Percentiles rank a stretch among this genome's conserved stretches.
phyloP scores from a whole-genome alignment of 2,888 invertebrate species.

The Listrodromus nycthemerus region DNA sequence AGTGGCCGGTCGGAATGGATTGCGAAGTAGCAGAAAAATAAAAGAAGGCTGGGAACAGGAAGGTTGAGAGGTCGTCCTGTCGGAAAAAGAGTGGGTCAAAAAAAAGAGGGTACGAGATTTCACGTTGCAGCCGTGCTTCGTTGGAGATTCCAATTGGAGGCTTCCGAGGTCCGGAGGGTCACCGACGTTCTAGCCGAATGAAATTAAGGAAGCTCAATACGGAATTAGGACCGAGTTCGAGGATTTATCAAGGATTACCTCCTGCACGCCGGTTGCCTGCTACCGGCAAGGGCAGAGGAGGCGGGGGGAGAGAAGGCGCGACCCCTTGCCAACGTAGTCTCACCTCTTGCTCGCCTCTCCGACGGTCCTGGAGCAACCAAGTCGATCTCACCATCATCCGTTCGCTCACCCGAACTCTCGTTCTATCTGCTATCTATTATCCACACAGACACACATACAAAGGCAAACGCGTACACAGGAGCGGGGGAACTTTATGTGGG shows the following conservation, averaged over 20 bases:
- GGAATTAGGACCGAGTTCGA: conserved; percentile 81
- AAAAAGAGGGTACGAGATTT: conserved; percentile 38
- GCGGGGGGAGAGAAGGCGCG: conserved; percentile 52
- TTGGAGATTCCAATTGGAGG: conserved; percentile 56
- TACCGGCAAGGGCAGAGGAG: not conserved
- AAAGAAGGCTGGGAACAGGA: conserved; percentile 20
- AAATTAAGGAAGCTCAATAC: conserved; percentile 82
- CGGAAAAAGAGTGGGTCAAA: conserved; percentile 13
- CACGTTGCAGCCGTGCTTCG: conserved; percentile 39
- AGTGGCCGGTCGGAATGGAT: conserved; percentile 35
- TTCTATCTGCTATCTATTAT: conserved; percentile 24
- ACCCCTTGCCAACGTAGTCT: conserved; percentile 52
- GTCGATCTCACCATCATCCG: conserved; percentile 73
- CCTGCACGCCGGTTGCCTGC: conserved; percentile 71
- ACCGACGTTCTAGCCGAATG: conserved; percentile 73
- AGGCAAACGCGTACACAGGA: conserved; percentile 46
- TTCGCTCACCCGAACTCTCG: conserved; percentile 75
- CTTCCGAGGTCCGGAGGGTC: conserved; percentile 68
- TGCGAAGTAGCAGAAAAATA: conserved; percentile 25
- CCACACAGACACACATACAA: not conserved
- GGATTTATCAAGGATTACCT: conserved; percentile 83
- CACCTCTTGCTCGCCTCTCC: conserved; percentile 7
- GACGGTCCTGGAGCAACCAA: conserved; percentile 54
- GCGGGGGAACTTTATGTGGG: conserved; percentile 73
- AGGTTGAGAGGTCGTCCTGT: conserved; percentile 25